A percentile compares a stretch with the other conserved stretches of the same genome.
Evolutionary conservation across 2,797 vertebrate genomes (phyloP).

Genomic region (Falco columbarius): DNA sequence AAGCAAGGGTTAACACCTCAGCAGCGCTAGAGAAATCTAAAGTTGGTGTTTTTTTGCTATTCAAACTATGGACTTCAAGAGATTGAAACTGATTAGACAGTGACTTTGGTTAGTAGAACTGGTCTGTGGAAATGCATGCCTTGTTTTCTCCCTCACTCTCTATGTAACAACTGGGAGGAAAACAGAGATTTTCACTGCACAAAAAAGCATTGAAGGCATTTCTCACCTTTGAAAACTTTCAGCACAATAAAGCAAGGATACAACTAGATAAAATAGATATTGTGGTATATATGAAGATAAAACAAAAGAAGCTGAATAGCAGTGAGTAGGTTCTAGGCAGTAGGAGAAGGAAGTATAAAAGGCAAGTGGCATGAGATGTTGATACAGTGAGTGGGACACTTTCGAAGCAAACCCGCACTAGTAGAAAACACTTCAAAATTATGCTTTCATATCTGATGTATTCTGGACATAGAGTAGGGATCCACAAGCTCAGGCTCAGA

Average conservation of each 20-base stretch:
- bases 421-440: neutral
- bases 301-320: neutral
- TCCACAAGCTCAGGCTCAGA: neutral
- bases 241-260: neutral
- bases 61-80: neutral
- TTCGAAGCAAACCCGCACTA: neutral
- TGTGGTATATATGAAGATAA: neutral
- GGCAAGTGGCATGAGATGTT: neutral
- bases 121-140: neutral
- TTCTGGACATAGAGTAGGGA: neutral
- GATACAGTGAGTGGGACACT: fast-evolving
- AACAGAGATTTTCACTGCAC: neutral
- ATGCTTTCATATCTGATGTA: neutral
- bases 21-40: neutral
- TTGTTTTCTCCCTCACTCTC: neutral
- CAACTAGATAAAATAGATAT: neutral
- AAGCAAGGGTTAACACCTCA: neutral
- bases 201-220: neutral
- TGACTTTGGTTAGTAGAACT: no score
- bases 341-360: neutral
- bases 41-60: neutral
- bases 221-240: neutral
- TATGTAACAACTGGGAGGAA: neutral
- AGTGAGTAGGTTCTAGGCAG: neutral
- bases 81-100: neutral